phyloP scores from a whole-genome alignment of 2,113 vertebrate species.

The Empidonax alnorum region DNA sequence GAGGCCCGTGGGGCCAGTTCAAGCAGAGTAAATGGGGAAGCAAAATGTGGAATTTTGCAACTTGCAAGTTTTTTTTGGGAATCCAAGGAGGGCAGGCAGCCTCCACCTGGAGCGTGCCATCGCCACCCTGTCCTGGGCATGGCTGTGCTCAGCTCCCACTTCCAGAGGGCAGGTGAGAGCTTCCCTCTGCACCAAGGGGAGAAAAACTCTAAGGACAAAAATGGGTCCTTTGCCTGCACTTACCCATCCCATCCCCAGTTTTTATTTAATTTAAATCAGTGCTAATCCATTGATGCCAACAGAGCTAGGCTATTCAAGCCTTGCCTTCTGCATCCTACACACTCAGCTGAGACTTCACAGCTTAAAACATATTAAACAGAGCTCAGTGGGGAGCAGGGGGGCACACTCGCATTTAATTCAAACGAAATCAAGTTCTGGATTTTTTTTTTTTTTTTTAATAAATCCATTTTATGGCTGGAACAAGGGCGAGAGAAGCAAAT shows the following conservation, averaged over 20 bases:
- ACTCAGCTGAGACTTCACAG: not conserved
- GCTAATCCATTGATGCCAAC: not conserved
- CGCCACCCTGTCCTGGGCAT: rapidly evolving
- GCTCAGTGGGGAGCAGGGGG: constrained; percentile 25
- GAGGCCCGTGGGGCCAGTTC: not conserved
- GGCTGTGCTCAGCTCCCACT: not conserved
- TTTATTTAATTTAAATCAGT: not conserved
- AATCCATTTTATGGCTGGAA: constrained; percentile 18
- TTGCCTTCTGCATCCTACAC: not conserved
- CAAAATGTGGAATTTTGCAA: not conserved
- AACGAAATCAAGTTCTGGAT: constrained; percentile 6
- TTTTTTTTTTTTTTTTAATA: not conserved
- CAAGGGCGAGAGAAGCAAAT: not conserved
- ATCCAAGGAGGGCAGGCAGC: not conserved
- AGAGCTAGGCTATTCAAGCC: not conserved
- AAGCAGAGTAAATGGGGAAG: not conserved
- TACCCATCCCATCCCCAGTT: not conserved
- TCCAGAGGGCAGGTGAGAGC: not conserved
- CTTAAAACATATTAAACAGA: constrained; percentile 17
- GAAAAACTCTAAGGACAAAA: not conserved
- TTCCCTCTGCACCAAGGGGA: not conserved
- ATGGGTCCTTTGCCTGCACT: not conserved
- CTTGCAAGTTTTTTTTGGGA: not conserved
- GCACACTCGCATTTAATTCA: not conserved
- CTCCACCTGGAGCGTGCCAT: rapidly evolving